Base-by-base conservation (phyloP, 1,140 invertebrate species). In the Notospermus geniculatus region DNA sequence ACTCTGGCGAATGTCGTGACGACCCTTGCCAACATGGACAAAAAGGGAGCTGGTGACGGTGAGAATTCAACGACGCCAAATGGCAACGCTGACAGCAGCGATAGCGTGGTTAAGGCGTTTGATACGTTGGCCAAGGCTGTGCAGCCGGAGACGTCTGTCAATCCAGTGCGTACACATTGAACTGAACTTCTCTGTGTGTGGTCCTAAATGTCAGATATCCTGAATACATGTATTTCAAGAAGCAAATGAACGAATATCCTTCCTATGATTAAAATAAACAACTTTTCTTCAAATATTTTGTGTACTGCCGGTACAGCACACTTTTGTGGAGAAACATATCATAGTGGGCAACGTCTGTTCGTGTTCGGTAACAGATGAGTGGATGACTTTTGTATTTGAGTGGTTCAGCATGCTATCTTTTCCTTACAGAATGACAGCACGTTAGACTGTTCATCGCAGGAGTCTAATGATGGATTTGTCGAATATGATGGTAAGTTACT, bases 61-160 rank as follows among this genome's bases (percentile, higher is more conserved):
- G 63, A 57, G 43, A 64, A 64, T 30, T 15, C 39, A 28, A 22
- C 55, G 25, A 29, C 50, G 23, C 19, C 25, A 28, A 53, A 64
- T 52, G 43, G 56, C 22, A 58, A 57, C 28, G 43, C 65, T 22
- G 30, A 54, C 30, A 46, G 43, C 11, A 41, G 66, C 59, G 63
- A 71, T 41, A 84, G 83, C 41, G 83, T 86, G 53, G 86, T 87
- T 9, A 82, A 88, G 68, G 89, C 90, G 7, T 84, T 92, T 76
- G 89, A 91, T 65, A 86, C 87, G 59, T 87, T 91, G 79, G 87
- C 89, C 29, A 89, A 87, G 78, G 83, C 86, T 82, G 74, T 79
- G 64, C 75, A 77, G 60, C 66, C 73, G 57, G 36, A 63, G n/a
- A 41, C n/a, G 7, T 62, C 54, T 52, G 52, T 62, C 27, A 67